These are phyloP conservation scores for Myotis findleyi DNA, from an alignment of 2,797 vertebrate species.

Conservation along the genomic window DNA sequence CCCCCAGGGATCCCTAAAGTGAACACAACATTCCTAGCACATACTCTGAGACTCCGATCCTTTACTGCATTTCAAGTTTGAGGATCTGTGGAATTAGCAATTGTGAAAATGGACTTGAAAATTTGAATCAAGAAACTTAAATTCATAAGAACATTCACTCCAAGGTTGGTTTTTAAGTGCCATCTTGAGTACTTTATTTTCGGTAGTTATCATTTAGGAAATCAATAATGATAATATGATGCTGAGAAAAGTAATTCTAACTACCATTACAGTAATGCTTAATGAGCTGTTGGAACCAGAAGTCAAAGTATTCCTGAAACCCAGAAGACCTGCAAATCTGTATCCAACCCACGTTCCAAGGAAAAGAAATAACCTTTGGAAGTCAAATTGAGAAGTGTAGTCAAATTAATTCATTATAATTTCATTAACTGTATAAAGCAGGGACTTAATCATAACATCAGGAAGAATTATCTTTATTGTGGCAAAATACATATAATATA, in stretches of 20 bases:
- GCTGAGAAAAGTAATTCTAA: not conserved
- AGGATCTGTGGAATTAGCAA: not conserved
- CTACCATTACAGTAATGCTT: not conserved
- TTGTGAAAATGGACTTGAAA: conserved; percentile 37
- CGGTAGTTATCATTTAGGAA: conserved; percentile 22
- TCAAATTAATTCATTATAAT: not conserved
- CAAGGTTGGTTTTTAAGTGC: conserved; percentile 47
- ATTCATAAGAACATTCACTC: conserved; percentile 44
- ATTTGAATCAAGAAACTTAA: conserved; percentile 40
- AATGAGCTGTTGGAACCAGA: not conserved
- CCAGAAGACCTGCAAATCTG: not conserved
- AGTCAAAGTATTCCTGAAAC: not conserved
- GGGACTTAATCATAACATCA: not conserved
- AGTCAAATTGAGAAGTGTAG: not conserved
- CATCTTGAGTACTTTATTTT: conserved; percentile 31
- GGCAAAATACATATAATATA: not conserved
- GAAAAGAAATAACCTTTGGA: not conserved
- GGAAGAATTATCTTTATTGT: not conserved
- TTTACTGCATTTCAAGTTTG: not conserved
- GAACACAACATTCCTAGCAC: not conserved
- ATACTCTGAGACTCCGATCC: not conserved
- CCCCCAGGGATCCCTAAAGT: not conserved
- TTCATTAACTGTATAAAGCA: not conserved
- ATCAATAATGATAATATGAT: conserved; percentile 34
- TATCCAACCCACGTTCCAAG: not conserved